A percentile compares a stretch with the other conserved stretches of the same genome.
Conservation (phyloP, 2,113 vertebrate species). For the Cyprinus carpio region DNA sequence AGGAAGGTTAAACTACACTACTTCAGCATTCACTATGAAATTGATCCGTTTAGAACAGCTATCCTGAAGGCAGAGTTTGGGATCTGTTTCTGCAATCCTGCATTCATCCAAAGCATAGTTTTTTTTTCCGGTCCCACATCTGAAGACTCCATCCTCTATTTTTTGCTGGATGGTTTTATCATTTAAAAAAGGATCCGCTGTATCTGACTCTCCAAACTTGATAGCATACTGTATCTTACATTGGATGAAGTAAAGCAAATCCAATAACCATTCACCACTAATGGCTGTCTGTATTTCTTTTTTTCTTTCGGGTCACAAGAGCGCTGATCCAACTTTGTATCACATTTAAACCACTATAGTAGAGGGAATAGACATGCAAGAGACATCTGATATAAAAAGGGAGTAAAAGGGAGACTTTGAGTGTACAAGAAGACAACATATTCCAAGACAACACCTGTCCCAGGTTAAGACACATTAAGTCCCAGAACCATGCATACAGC, state of each 20-base stretch:
- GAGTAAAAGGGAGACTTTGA: background rate
- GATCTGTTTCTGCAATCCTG: conserved; percentile 54
- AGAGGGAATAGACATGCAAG: conserved; percentile 12
- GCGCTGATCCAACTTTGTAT: conserved; percentile 13
- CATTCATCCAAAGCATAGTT: conserved; percentile 35
- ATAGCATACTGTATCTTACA: background rate
- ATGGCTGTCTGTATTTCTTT: conserved; percentile 12
- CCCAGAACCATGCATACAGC: background rate
- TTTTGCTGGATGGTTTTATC: conserved; percentile 26
- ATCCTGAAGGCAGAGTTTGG: conserved; percentile 1
- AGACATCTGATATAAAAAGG: background rate
- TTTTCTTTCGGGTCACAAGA: background rate
- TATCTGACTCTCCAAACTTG: conserved; percentile 15
- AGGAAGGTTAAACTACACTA: background rate
- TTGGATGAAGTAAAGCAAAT: conserved; percentile 23
- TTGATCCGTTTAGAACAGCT: conserved; percentile 8
- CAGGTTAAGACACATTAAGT: conserved; percentile 33
- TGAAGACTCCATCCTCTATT: conserved; percentile 33
- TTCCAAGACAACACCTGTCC: conserved; percentile 46
- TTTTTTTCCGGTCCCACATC: conserved; percentile 39
- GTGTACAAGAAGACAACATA: background rate
- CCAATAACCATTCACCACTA: conserved; percentile 30
- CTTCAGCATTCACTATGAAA: background rate
- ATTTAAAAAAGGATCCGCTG: background rate
- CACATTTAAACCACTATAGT: background rate